phyloP scores from a whole-genome alignment of 2,888 invertebrate species.

The Asteroscopus sphinx region DNA sequence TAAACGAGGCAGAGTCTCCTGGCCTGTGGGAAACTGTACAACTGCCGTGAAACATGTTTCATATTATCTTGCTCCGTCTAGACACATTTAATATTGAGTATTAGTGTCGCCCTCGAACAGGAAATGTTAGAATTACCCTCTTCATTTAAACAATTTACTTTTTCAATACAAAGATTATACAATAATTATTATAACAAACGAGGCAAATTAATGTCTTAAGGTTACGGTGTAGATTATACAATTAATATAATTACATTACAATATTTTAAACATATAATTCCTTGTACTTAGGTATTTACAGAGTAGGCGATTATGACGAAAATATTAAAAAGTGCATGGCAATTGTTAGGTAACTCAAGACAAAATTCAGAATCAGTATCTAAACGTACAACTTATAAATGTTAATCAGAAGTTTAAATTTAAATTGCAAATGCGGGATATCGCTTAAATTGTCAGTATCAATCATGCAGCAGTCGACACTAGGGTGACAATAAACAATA shows the following conservation, averaged over 20 bases:
- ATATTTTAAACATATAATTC: not conserved
- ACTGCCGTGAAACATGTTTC: constrained; percentile 64
- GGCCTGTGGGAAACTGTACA: constrained; percentile 72
- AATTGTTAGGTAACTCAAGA: constrained; percentile 27
- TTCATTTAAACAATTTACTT: constrained; percentile 17
- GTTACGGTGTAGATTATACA: constrained; percentile 7
- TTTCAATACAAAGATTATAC: constrained; percentile 8
- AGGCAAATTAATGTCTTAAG: constrained; percentile 14
- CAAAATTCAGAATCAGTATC: constrained; percentile 27
- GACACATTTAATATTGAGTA: constrained; percentile 63
- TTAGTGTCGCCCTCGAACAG: constrained; percentile 37
- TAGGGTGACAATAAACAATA: constrained; percentile 68
- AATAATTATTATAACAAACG: constrained; percentile 21
- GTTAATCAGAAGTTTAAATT: constrained; percentile 48
- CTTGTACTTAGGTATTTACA: not conserved
- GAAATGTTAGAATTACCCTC: constrained; percentile 22
- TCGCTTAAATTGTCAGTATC: constrained; percentile 47
- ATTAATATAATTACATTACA: not conserved
- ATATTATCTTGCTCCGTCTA: constrained; percentile 70
- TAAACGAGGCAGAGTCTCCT: constrained; percentile 42
- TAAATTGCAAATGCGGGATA: constrained; percentile 50
- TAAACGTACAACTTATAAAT: constrained; percentile 42
- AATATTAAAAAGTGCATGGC: too few relatives aligned
- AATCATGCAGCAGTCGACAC: constrained; percentile 58
- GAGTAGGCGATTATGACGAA: not conserved